A percentile compares a stretch with the other conserved stretches of the same genome.
Evolutionary conservation across 2,888 invertebrate species (phyloP).

Genomic region (Myopa tessellatipennis): DNA sequence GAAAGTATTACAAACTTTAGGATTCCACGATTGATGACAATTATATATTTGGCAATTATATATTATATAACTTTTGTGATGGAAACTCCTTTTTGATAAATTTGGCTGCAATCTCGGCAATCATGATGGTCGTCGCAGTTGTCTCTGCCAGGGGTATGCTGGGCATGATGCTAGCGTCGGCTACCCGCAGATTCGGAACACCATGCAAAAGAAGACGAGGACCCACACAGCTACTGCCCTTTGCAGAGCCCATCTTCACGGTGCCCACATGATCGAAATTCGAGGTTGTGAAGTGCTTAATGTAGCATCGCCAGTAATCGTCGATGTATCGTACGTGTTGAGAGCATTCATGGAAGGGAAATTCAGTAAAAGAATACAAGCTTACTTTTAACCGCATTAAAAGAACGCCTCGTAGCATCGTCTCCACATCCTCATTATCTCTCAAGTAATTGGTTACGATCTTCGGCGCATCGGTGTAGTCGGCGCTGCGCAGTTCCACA

Average conservation of each 20-base stretch:
- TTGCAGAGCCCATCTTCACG: constrained; percentile 76
- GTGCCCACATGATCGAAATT: constrained; percentile 78
- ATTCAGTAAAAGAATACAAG: constrained; percentile 61
- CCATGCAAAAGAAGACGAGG: constrained; percentile 74
- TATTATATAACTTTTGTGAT: constrained; percentile 39
- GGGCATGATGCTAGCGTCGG: constrained; percentile 83
- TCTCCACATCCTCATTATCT: constrained; percentile 67
- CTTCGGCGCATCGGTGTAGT: constrained; percentile 70
- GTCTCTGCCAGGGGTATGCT: constrained; percentile 80
- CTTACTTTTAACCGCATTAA: constrained; percentile 66
- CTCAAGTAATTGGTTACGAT: constrained; percentile 72
- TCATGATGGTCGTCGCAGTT: constrained; percentile 86
- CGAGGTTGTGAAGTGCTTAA: constrained; percentile 74
- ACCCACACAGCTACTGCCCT: constrained; percentile 75
- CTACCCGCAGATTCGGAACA: constrained; percentile 74
- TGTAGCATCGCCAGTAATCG: constrained; percentile 77
- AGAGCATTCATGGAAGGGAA: constrained; percentile 52
- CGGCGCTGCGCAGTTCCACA: constrained; percentile 69
- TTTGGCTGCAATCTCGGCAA: constrained; percentile 83
- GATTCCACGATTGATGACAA: no score
- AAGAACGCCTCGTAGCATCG: constrained; percentile 58
- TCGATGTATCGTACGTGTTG: constrained; percentile 54
- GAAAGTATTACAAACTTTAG: no score
- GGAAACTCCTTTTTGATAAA: constrained; percentile 55
- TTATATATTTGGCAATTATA: no score